Evolutionary conservation across 2,113 vertebrate species (phyloP).

Genomic region (Zapornia atra): DNA sequence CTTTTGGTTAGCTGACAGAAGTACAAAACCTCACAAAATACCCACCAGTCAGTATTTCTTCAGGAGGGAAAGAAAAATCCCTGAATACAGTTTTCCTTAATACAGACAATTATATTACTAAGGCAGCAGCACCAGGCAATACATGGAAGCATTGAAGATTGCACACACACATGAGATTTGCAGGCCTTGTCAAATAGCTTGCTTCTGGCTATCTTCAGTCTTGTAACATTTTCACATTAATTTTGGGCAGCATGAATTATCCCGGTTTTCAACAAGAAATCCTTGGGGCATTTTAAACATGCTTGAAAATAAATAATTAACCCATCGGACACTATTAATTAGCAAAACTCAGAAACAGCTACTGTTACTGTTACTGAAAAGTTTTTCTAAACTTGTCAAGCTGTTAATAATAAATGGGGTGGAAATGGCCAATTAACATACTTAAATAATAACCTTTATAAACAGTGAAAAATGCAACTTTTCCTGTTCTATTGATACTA

Average conservation of each 20-base stretch:
- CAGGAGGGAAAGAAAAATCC: neutral
- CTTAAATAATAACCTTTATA: constrained; percentile 38
- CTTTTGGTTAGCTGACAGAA: neutral
- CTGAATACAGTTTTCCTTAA: neutral
- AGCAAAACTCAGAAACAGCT: constrained; percentile 35
- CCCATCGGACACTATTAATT: constrained; percentile 54
- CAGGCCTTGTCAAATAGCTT: constrained; percentile 32
- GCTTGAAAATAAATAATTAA: constrained; percentile 60
- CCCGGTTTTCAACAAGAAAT: neutral
- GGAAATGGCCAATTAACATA: constrained; percentile 59
- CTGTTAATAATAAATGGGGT: constrained; percentile 58
- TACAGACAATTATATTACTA: neutral
- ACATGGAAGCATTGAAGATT: neutral
- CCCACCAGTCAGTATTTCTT: neutral
- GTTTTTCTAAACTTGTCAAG: constrained; percentile 57
- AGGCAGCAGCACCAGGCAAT: neutral
- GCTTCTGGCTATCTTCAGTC: constrained; percentile 26
- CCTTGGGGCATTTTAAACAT: constrained; percentile 31
- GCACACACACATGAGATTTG: neutral
- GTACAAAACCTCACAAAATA: neutral
- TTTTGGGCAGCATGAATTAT: constrained; percentile 49
- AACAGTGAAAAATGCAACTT: neutral
- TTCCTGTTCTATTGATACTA: neutral
- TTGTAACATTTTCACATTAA: constrained; percentile 30
- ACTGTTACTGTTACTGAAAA: constrained; percentile 29